Evolutionary conservation across 1,140 invertebrate genomes (phyloP).

Genomic region (Tetramorium alpestre): DNA sequence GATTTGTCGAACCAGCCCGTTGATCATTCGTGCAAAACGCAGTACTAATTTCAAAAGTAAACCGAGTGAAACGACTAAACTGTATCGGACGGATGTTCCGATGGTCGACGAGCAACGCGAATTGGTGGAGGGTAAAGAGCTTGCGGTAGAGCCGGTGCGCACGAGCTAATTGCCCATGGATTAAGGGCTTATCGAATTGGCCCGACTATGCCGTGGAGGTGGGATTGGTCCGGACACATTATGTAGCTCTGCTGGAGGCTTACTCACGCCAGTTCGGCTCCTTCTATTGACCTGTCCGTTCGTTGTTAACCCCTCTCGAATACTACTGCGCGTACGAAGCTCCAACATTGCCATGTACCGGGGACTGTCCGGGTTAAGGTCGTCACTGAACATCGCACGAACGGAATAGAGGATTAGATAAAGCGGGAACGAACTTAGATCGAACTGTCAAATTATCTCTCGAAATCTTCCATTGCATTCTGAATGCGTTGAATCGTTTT

Average conservation of each 20-base stretch:
- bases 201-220: slow-evolving; percentile 41
- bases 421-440: neutral
- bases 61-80: slow-evolving; percentile 37
- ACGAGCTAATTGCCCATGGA: slow-evolving; percentile 77
- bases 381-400: slow-evolving; percentile 6
- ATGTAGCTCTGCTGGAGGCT: slow-evolving; percentile 39
- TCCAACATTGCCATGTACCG: neutral
- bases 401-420: slow-evolving; percentile 9
- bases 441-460: neutral
- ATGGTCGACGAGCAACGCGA: neutral
- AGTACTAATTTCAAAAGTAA: slow-evolving; percentile 41
- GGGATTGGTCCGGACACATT: slow-evolving; percentile 62
- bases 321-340: neutral
- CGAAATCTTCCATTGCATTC: neutral
- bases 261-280: slow-evolving; percentile 1
- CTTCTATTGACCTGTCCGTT: slow-evolving; percentile 30
- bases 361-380: slow-evolving; percentile 55
- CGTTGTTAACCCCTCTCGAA: slow-evolving; percentile 27
- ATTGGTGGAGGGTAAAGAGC: slow-evolving; percentile 33
- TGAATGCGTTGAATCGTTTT: neutral
- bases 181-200: slow-evolving; percentile 78
- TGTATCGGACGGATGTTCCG: slow-evolving; percentile 47
- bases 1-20: slow-evolving; percentile 36
- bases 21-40: neutral
- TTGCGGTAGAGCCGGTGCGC: slow-evolving; percentile 35